A percentile compares a stretch with the other conserved stretches of the same genome.
These are phyloP conservation scores for Hirtodrosophila trivittata DNA, from an alignment of 2,888 invertebrate genomes.

Conservation along the genomic window DNA sequence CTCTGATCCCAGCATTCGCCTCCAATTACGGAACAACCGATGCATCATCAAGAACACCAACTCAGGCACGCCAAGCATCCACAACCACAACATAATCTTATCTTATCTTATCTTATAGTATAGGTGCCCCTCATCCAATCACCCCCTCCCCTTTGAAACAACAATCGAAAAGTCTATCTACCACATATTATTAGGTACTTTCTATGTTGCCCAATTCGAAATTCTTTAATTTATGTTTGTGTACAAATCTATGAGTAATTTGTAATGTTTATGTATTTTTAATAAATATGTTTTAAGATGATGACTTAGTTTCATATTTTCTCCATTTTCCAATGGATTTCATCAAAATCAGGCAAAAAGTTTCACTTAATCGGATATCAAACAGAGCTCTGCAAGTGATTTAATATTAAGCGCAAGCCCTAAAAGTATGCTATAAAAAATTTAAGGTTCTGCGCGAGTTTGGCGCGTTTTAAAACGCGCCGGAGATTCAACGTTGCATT, in stretches of 20 bases:
- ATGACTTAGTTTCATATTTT: not conserved
- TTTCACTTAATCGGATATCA: too few relatives aligned
- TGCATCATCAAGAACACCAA: constrained; percentile 35
- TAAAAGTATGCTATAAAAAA: constrained; percentile 25
- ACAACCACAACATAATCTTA: constrained; percentile 27
- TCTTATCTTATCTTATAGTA: too few relatives aligned
- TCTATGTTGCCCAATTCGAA: constrained; percentile 40
- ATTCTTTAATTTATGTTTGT: constrained; percentile 68
- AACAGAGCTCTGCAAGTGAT: too few relatives aligned
- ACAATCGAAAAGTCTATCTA: too few relatives aligned
- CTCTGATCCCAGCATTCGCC: constrained; percentile 43
- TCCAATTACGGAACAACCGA: constrained; percentile 13
- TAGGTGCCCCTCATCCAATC: too few relatives aligned
- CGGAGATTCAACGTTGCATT: constrained; percentile 13
- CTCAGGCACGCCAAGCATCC: constrained; percentile 65
- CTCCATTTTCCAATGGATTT: not conserved
- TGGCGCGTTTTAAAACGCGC: constrained; percentile 27
- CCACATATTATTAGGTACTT: too few relatives aligned
- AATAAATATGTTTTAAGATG: constrained; percentile 59
- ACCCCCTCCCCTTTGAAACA: too few relatives aligned
- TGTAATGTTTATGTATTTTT: constrained; percentile 54
- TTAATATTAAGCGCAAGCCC: too few relatives aligned
- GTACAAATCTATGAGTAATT: constrained; percentile 66
- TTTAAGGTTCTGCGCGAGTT: not conserved
- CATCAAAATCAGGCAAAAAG: too few relatives aligned